Evolutionary conservation across 2,888 invertebrate genomes (phyloP).

Genomic region (Dione vanillae): DNA sequence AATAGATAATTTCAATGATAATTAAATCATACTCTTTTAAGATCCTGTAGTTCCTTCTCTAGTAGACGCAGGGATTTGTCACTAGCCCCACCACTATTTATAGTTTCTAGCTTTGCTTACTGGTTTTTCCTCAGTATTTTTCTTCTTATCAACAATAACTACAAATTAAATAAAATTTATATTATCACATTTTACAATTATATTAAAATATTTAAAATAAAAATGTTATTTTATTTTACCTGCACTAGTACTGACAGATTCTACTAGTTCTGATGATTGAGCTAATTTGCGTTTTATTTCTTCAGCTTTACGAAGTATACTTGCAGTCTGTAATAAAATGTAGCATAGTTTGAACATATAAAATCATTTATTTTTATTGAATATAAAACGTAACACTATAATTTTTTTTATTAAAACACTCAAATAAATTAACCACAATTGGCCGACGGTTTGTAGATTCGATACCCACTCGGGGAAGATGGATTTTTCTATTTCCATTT

Average conservation of each 20-base stretch:
- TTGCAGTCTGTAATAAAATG: slow-evolving; percentile 53
- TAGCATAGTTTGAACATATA: background rate
- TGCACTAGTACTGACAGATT: slow-evolving; percentile 6
- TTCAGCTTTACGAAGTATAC: slow-evolving; percentile 64
- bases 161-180: background rate
- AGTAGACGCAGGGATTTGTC: slow-evolving; percentile 79
- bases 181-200: background rate
- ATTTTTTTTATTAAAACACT: background rate
- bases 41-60: slow-evolving; percentile 85
- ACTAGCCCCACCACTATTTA: slow-evolving; percentile 61
- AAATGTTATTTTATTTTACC: background rate
- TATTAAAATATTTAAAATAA: background rate
- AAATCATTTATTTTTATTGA: background rate
- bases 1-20: background rate
- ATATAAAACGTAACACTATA: background rate
- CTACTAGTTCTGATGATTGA: slow-evolving; percentile 43
- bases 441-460: too few relatives aligned
- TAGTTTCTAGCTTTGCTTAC: slow-evolving; percentile 58
- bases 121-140: slow-evolving; percentile 49
- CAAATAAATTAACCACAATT: background rate
- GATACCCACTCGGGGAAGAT: too few relatives aligned
- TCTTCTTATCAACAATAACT: slow-evolving; percentile 48
- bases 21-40: slow-evolving; percentile 73
- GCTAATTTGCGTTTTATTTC: slow-evolving; percentile 62
- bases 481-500: too few relatives aligned